phyloP scores from a whole-genome alignment of 2,797 vertebrate genomes.

The Heterohyrax brucei region DNA sequence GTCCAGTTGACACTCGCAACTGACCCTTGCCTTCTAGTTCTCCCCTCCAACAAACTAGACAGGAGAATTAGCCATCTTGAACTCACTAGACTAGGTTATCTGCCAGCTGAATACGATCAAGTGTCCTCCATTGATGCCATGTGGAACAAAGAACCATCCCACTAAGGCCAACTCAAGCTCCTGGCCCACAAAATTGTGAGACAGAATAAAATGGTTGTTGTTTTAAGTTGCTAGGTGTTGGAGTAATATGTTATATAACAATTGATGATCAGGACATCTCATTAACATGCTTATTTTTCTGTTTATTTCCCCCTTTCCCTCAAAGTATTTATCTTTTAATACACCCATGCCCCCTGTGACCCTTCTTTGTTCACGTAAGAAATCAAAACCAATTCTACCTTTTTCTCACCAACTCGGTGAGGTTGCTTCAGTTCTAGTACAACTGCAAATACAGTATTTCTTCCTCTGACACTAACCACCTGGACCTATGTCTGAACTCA shows the following conservation, averaged over 20 bases:
- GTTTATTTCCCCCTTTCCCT: neutral
- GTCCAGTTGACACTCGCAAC: neutral
- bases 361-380: constrained; percentile 16
- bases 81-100: neutral
- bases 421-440: neutral
- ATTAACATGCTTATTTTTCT: neutral
- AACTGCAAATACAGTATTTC: neutral
- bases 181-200: neutral
- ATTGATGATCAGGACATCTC: neutral
- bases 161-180: neutral
- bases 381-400: neutral
- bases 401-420: neutral
- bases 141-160: neutral
- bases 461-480: neutral
- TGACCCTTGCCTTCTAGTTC: neutral
- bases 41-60: neutral
- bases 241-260: neutral
- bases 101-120: neutral
- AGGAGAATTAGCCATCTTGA: neutral
- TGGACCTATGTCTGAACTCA: neutral
- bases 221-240: neutral
- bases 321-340: neutral
- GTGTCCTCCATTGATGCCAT: too few species aligned
- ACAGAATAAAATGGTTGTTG: neutral
- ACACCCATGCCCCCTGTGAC: neutral